These are phyloP conservation scores for Ellobius talpinus DNA, from an alignment of 2,113 vertebrate species.

Conservation along the genomic window DNA sequence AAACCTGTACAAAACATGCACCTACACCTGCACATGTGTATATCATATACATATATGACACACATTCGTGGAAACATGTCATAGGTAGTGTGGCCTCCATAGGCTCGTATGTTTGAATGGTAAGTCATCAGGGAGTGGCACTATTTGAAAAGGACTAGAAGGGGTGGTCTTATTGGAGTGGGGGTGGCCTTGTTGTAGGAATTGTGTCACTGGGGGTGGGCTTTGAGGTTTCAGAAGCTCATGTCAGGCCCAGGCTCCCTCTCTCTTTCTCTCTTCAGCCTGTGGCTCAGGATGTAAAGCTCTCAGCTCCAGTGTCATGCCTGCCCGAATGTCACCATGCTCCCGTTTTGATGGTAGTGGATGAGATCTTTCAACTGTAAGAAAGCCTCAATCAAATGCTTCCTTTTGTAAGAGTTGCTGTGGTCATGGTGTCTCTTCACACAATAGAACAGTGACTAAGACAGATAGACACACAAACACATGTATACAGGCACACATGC, in stretches of 20 bases:
- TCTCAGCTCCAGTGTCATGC: background rate
- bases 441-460: background rate
- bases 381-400: background rate
- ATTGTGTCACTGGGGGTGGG: background rate
- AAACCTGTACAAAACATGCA: too few relatives aligned
- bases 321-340: background rate
- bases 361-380: background rate
- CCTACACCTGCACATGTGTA: background rate
- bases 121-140: background rate
- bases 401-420: background rate
- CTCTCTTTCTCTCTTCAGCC: background rate
- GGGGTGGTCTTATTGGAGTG: background rate
- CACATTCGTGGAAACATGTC: background rate
- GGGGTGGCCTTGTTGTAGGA: background rate
- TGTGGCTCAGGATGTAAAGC: background rate
- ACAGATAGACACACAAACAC: background rate
- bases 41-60: background rate
- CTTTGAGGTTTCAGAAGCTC: background rate
- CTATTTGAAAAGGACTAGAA: background rate
- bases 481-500: background rate
- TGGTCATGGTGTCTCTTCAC: background rate
- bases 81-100: background rate
- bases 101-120: background rate
- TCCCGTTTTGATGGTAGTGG: background rate
- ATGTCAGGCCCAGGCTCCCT: background rate